Conservation (phyloP, 2,797 vertebrate species). For the Mastacembelus armatus region DNA sequence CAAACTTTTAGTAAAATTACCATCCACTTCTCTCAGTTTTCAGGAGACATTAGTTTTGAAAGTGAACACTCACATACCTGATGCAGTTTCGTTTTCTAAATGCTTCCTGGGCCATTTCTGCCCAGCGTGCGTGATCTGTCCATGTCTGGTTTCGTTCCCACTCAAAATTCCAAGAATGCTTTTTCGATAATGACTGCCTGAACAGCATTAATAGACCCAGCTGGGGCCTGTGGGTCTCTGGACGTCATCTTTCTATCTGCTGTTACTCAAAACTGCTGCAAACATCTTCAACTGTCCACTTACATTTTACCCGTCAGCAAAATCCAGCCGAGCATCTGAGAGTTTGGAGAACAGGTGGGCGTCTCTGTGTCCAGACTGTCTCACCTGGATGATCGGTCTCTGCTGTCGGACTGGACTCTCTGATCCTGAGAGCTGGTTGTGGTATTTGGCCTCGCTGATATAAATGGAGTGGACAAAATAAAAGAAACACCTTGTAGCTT, state of each 20-base stretch:
- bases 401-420: too few species aligned
- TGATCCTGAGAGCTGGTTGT: too few species aligned
- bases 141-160: neutral
- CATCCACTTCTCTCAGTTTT: neutral
- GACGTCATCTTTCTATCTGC: too few species aligned
- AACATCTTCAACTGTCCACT: neutral
- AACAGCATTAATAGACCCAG: constrained; percentile 15
- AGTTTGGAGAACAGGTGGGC: neutral
- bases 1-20: neutral
- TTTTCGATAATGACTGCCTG: constrained; percentile 15
- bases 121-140: neutral
- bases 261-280: neutral
- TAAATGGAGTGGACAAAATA: too few species aligned
- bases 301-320: constrained; percentile 3
- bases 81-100: neutral
- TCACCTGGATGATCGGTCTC: too few species aligned
- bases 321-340: neutral
- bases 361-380: too few species aligned
- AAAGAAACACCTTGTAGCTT: too few species aligned
- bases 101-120: neutral
- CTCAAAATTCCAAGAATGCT: constrained; percentile 27
- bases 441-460: too few species aligned
- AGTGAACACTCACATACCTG: neutral
- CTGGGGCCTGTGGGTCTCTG: too few species aligned
- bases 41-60: neutral